phyloP scores from a whole-genome alignment of 64 coral and sea anemone species.

The Hydrozoanthus tunicans region DNA sequence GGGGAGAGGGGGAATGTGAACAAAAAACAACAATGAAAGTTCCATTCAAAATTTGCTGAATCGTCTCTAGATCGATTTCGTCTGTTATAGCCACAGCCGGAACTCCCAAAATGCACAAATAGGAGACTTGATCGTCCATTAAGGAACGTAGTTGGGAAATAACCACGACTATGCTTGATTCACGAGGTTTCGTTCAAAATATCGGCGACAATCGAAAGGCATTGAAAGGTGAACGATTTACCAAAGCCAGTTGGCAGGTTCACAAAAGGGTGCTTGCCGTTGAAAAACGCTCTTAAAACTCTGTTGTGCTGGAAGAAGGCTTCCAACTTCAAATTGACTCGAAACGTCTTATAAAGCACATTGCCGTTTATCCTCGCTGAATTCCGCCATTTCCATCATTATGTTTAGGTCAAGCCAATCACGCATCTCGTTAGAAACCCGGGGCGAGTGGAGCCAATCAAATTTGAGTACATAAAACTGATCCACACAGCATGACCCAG shows the following conservation, averaged over 20 bases:
- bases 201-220: neutral
- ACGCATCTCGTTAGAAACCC: neutral
- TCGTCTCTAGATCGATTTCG: neutral
- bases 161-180: neutral
- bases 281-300: neutral
- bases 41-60: conserved; percentile 22
- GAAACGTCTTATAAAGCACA: neutral
- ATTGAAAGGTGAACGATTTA: neutral
- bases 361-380: neutral
- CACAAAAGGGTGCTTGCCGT: neutral
- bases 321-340: neutral
- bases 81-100: conserved; percentile 23
- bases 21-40: conserved; percentile 21
- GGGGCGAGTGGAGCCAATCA: no score
- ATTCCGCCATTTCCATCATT: neutral
- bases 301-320: neutral
- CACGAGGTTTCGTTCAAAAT: neutral
- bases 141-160: neutral
- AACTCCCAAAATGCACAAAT: neutral
- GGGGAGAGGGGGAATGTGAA: neutral
- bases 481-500: no score
- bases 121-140: neutral
- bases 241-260: neutral
- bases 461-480: no score
- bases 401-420: neutral